phyloP scores from a whole-genome alignment of 2,888 invertebrate genomes.

The Stenotaenia linearis region DNA sequence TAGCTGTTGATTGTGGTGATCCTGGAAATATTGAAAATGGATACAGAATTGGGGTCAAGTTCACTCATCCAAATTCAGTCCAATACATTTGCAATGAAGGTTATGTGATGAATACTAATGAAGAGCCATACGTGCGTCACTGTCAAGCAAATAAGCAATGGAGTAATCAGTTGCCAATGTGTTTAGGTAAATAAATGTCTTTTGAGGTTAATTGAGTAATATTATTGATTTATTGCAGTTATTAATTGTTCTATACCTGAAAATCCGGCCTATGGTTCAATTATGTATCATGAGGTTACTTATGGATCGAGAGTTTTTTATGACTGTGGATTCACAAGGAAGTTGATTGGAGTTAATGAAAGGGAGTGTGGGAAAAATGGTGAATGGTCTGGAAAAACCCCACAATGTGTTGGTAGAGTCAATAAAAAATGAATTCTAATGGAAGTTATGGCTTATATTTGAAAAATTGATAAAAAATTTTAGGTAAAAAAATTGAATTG shows the following conservation, averaged over 20 bases:
- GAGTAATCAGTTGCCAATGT: slow-evolving; percentile 16
- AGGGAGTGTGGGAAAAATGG: not conserved
- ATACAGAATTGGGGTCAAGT: not conserved
- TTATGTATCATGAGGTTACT: not conserved
- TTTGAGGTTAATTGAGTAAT: not conserved
- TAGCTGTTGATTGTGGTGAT: slow-evolving; percentile 22
- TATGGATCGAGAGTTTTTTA: not conserved
- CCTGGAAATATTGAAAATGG: not conserved
- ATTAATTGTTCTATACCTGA: slow-evolving; percentile 13
- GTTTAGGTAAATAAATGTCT: not conserved
- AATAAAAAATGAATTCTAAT: too few species aligned
- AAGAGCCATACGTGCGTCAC: not conserved
- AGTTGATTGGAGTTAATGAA: not conserved
- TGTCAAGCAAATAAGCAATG: slow-evolving; percentile 29
- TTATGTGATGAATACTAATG: not conserved
- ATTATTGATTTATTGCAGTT: slow-evolving; percentile 19
- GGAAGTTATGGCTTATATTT: too few species aligned
- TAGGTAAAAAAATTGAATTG: too few species aligned
- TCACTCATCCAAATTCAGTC: not conserved
- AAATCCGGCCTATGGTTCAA: not conserved
- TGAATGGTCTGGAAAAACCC: not conserved
- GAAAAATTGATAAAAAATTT: too few species aligned
- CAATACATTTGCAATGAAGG: slow-evolving; percentile 24
- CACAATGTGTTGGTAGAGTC: slow-evolving; percentile 24
- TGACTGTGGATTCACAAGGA: not conserved